Conservation (phyloP, 2,888 invertebrate species). For the Anticlea derivata region DNA sequence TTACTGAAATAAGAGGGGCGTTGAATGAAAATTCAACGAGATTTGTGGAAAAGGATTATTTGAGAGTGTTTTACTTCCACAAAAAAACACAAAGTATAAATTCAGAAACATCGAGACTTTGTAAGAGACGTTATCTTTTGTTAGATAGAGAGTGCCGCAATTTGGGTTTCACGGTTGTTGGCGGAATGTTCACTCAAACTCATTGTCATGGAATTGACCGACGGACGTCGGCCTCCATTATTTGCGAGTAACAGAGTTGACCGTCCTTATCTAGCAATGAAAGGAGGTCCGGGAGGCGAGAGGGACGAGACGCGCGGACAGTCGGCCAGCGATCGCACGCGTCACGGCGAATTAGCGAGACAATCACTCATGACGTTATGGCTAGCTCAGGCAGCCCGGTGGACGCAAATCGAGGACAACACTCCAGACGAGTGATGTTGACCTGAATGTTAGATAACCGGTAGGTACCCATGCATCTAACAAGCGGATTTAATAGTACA, state of each 20-base stretch:
- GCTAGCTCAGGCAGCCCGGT: constrained; percentile 50
- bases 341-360: constrained; percentile 67
- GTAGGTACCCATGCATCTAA: constrained; percentile 23
- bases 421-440: constrained; percentile 62
- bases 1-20: no score
- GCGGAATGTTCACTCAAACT: constrained; percentile 27
- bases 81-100: no score
- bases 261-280: constrained; percentile 39
- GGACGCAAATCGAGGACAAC: constrained; percentile 67
- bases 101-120: background rate
- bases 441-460: constrained; percentile 51
- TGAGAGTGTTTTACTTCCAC: no score
- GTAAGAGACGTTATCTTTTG: constrained; percentile 4
- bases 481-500: constrained; percentile 13
- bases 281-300: constrained; percentile 32
- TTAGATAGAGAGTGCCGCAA: constrained; percentile 11
- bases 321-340: constrained; percentile 48
- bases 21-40: no score
- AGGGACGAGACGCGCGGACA: constrained; percentile 27
- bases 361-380: constrained; percentile 70
- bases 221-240: constrained; percentile 35
- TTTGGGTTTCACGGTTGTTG: constrained; percentile 21
- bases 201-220: constrained; percentile 29
- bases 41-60: no score
- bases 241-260: constrained; percentile 38